Base-by-base conservation (phyloP, 2,888 invertebrate genomes). In the Trilocha varians region DNA sequence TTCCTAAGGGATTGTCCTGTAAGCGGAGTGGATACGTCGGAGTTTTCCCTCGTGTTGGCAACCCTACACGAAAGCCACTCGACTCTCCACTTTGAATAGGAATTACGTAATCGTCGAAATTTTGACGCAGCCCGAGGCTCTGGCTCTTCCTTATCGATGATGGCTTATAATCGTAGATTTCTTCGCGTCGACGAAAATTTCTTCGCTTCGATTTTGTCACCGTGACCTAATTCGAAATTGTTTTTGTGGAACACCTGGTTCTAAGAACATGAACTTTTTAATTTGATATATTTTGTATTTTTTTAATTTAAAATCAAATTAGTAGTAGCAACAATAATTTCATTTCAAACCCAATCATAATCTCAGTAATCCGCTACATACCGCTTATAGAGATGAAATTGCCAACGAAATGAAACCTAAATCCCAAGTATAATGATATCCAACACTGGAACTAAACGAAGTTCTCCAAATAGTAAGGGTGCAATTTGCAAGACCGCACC, bases 21-120 rank as follows among this genome's bases (percentile, higher is more conserved):
- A 45, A 49, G 47, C 49, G 39, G 50, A 53, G 53, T 56, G 47
- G 45, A 48, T 47, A 49, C 42, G 39, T 38, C 36, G 35, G 48
- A 46, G 46, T 52, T 43, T 42, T 32, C 33, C 38, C 38, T 39
- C 42, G 52, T 42, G 57, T 70, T 59, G 59, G 52, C 59, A 62
- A 46, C 57, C 61, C 59, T 60, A 53, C 50, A 49, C 45, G 46
- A 58, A 47, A 59, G 55, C 52, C 49, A 53, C 52, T 65, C 47
- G 53, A 53, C 53, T 53, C 54, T 66, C 57, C 66, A 66, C 65
- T 75, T 74, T 73, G 74, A 78, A 78, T 75, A 66, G 67, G 69
- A 74, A 76, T 74, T 65, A 69, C 67, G 67, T 59, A 65, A 73
- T 73, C 68, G 63, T 51, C 55, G 55, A 60, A 64, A 72, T 66